A percentile compares a stretch with the other conserved stretches of the same genome.
These are phyloP conservation scores for Drosophila elegans DNA, from an alignment of 1,140 invertebrate genomes.

Conservation along the genomic window DNA sequence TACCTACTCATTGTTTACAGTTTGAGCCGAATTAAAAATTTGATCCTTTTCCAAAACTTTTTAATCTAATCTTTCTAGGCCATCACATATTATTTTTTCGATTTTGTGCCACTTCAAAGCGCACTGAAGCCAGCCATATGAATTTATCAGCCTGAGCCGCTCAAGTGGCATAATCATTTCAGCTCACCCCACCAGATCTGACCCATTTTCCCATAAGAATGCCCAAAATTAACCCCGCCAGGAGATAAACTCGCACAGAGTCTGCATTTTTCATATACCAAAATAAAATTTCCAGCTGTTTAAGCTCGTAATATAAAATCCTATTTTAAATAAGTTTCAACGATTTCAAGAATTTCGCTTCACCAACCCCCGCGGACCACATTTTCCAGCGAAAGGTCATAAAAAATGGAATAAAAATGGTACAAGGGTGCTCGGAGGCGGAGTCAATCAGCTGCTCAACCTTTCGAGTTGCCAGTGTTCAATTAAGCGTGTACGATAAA, in stretches of 20 bases:
- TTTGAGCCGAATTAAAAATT: conserved; percentile 11
- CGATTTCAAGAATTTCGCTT: conserved; percentile 43
- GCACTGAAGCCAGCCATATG: conserved; percentile 62
- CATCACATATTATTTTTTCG: conserved; percentile 52
- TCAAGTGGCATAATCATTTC: conserved; percentile 70
- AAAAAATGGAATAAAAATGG: conserved; percentile 59
- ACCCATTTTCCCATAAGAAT: conserved; percentile 15
- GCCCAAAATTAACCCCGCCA: conserved; percentile 25
- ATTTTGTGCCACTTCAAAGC: conserved; percentile 70
- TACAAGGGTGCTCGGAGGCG: conserved; percentile 40
- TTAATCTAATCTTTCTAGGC: conserved; percentile 55
- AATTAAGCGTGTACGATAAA: conserved; percentile 81
- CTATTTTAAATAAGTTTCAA: conserved; percentile 72
- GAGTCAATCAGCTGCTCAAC: conserved; percentile 71
- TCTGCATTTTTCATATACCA: conserved; percentile 70
- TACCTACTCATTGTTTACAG: neutral
- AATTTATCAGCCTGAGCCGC: conserved; percentile 66
- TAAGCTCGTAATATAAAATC: conserved; percentile 65
- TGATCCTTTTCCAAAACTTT: conserved; percentile 23
- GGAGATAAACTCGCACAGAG: conserved; percentile 25
- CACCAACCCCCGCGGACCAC: neutral
- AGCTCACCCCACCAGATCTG: conserved; percentile 17
- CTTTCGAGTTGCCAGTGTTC: conserved; percentile 79
- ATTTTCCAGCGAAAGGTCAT: conserved; percentile 51
- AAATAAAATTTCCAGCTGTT: conserved; percentile 71